Conservation (phyloP, 2,888 invertebrate genomes). For the Xestia xanthographa region DNA sequence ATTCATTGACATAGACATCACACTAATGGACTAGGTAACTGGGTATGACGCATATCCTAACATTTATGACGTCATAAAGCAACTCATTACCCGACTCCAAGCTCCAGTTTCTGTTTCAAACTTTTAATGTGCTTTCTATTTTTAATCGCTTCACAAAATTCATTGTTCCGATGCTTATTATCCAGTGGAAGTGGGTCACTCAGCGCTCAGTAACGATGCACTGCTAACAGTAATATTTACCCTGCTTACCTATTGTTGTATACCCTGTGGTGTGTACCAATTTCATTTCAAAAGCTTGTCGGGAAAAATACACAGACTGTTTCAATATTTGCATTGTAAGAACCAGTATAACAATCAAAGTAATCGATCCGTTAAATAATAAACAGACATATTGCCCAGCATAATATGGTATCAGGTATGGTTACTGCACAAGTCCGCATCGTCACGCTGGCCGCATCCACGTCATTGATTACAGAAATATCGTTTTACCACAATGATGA, state of each 20-base stretch:
- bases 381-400: constrained; percentile 23
- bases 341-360: constrained; percentile 29
- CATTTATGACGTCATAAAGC: constrained; percentile 49
- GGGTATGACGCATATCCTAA: constrained; percentile 14
- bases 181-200: constrained; percentile 55
- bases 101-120: constrained; percentile 41
- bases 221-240: constrained; percentile 55
- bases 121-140: constrained; percentile 59
- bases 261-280: constrained; percentile 41
- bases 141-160: constrained; percentile 58
- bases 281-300: constrained; percentile 50
- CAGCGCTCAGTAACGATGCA: constrained; percentile 56
- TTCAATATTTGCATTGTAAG: constrained; percentile 32
- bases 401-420: constrained; percentile 8
- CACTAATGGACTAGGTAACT: not conserved
- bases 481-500: constrained; percentile 41
- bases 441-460: constrained; percentile 46
- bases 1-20: not conserved
- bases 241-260: constrained; percentile 48
- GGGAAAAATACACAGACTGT: constrained; percentile 36
- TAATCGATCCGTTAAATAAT: constrained; percentile 27
- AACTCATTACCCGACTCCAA: constrained; percentile 41
- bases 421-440: constrained; percentile 15
- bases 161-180: constrained; percentile 62
- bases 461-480: constrained; percentile 53